phyloP scores from a whole-genome alignment of 2,888 invertebrate species.

The Polyommatus iphigenia region DNA sequence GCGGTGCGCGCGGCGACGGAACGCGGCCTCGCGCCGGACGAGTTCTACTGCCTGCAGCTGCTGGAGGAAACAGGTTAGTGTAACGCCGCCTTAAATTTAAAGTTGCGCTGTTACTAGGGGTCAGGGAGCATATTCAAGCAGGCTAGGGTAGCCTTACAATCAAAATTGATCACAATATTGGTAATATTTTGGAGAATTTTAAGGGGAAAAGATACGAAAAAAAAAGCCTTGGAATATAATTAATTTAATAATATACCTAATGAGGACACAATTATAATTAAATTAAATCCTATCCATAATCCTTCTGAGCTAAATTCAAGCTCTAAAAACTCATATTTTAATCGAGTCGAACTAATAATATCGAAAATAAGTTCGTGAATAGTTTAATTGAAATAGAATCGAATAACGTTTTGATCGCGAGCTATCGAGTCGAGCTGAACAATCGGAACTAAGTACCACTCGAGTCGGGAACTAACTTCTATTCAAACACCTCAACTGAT shows the following conservation, averaged over 20 bases:
- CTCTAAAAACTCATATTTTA: neutral
- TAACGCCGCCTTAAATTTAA: neutral
- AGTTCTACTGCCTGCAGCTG: slow-evolving; percentile 90
- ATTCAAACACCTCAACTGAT: neutral
- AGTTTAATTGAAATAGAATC: neutral
- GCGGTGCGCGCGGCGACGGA: slow-evolving; percentile 86
- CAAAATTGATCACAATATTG: too few species aligned
- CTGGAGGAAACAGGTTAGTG: slow-evolving; percentile 84
- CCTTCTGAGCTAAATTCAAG: neutral
- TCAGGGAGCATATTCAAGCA: too few species aligned
- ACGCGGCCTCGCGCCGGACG: slow-evolving; percentile 84
- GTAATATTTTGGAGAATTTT: too few species aligned
- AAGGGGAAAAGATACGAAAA: too few species aligned
- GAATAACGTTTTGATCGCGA: neutral
- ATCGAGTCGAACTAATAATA: neutral
- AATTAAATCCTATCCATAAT: too few species aligned
- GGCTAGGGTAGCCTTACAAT: too few species aligned
- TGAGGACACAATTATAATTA: too few species aligned
- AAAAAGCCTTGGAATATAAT: too few species aligned
- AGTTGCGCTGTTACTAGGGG: too few species aligned
- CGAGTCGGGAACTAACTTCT: neutral
- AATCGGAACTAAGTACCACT: neutral
- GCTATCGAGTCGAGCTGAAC: neutral
- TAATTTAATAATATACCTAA: too few species aligned
- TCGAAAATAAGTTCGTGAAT: neutral